Base-by-base conservation (phyloP, 2,888 invertebrate species). In the Empis stercorea region DNA sequence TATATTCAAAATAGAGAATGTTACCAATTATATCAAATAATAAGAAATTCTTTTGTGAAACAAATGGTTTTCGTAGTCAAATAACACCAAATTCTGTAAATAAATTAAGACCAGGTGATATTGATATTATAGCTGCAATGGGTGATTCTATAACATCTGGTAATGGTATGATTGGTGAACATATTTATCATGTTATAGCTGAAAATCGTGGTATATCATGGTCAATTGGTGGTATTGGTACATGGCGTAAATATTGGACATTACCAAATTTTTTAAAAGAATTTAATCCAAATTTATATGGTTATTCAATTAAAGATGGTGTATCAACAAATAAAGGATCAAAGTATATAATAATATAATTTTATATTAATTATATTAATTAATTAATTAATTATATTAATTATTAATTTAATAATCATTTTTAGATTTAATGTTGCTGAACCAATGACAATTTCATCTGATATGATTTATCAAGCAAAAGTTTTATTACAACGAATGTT, bases 231-330 rank as follows among this genome's bases (percentile, higher is more conserved):
- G 77, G 77, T 0, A 59, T 73, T 54, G 70, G 61, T 2, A 70
- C 65, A 6, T 78, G 76, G 76, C 64, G 71, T 10, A 60, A 66
- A 38, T 71, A 60, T 47, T 52, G 75, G 0, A 78, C 77, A 0
- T 46, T 78, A 30, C 77, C 78, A 10, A 78, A 79, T 58, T 76
- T 79, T 37, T 55, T 79, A 16, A 76, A 76, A 56, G 75, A 72
- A 51, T 82, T 76, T 57, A 82, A 81, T 62, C 78, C 79, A 0
- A 69, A 76, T 17, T 58, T 82, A 2, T 65, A 77, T 46, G 82
- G 82, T 14, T 80, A 58, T 43, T 53, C 66, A 11, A 60, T 58
- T 5, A 57, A 50, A 4, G 59, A 65, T 44, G 53, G 57, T n/a
- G 38, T 63, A 41, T 56, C 56, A 1, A 55, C 57, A 4, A 58